A percentile compares a stretch with the other conserved stretches of the same genome.
Evolutionary conservation across 2,888 invertebrate species (phyloP).

Genomic region (Exephanes ischioxanthus): DNA sequence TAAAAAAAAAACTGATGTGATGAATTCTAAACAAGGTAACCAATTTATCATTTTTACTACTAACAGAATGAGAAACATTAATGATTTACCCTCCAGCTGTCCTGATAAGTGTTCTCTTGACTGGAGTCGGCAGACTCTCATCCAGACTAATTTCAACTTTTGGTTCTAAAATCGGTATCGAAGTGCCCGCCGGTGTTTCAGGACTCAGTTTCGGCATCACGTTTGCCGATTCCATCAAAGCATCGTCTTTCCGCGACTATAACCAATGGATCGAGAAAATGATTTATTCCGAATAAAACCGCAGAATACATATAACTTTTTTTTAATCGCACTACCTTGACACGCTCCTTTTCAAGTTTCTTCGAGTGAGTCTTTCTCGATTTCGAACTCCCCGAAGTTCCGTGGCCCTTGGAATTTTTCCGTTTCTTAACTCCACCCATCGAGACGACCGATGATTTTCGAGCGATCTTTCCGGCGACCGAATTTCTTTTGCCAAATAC

Average conservation of each 20-base stretch:
- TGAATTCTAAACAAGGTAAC: not conserved
- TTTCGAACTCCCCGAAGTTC: slow-evolving; percentile 71
- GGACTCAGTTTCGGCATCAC: slow-evolving; percentile 75
- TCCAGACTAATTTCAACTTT: slow-evolving; percentile 75
- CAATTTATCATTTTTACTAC: not conserved
- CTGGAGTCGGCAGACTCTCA: slow-evolving; percentile 74
- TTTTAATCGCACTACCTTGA: slow-evolving; percentile 60
- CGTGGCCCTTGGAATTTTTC: slow-evolving; percentile 51
- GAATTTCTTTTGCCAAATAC: slow-evolving; percentile 69
- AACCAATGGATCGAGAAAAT: slow-evolving; percentile 1
- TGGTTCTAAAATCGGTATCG: slow-evolving; percentile 74
- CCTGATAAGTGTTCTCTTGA: slow-evolving; percentile 79
- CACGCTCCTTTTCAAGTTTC: slow-evolving; percentile 70
- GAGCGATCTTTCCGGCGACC: slow-evolving; percentile 61
- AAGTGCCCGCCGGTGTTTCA: slow-evolving; percentile 73
- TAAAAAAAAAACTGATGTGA: not conserved
- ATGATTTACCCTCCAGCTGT: slow-evolving; percentile 76
- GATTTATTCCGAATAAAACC: slow-evolving; percentile 3
- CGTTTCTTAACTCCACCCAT: slow-evolving; percentile 71
- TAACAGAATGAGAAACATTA: slow-evolving; percentile 3
- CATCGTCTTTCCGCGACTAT: slow-evolving; percentile 65
- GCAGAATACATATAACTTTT: not conserved
- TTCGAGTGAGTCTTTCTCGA: slow-evolving; percentile 79
- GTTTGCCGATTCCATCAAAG: slow-evolving; percentile 70
- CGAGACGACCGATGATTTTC: slow-evolving; percentile 65